A percentile compares a stretch with the other conserved stretches of the same genome.
phyloP scores from a whole-genome alignment of 1,140 invertebrate species.

The Drosophila seguyi region DNA sequence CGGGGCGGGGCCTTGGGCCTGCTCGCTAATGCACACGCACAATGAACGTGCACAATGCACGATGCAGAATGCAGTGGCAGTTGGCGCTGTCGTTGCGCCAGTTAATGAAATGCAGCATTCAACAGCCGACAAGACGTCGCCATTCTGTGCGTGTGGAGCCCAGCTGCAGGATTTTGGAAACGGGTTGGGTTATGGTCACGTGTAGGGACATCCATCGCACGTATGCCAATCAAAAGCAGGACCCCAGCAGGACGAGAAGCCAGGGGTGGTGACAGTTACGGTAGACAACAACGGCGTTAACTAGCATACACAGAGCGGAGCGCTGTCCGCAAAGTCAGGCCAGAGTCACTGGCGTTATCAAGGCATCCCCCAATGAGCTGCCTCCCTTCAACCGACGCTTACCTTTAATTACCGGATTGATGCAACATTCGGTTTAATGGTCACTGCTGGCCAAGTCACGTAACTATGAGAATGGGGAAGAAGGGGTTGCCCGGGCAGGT shows the following conservation, averaged over 20 bases:
- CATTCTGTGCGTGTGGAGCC: conserved; percentile 60
- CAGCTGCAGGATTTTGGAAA: conserved; percentile 32
- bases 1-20: conserved; percentile 18
- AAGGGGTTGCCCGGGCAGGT: not conserved
- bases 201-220: conserved; percentile 56
- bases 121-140: conserved; percentile 62
- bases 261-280: conserved; percentile 31
- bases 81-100: conserved; percentile 39
- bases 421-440: conserved; percentile 75
- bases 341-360: conserved; percentile 36
- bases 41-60: conserved; percentile 72
- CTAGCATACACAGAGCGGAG: conserved; percentile 47
- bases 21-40: conserved; percentile 75
- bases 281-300: conserved; percentile 66
- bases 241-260: conserved; percentile 16
- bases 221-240: conserved; percentile 71
- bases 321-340: conserved; percentile 29
- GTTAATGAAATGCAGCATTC: conserved; percentile 74
- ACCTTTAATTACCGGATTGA: conserved; percentile 75
- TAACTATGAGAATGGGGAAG: conserved; percentile 11
- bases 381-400: conserved; percentile 48
- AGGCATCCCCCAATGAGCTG: conserved; percentile 13
- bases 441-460: conserved; percentile 49
- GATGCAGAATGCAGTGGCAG: conserved; percentile 40
- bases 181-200: conserved; percentile 66